Evolutionary conservation across 2,113 vertebrate species (phyloP), one percentile per base, ranked within the genome.

Genomic region (Poicephalus meyeri): DNA sequence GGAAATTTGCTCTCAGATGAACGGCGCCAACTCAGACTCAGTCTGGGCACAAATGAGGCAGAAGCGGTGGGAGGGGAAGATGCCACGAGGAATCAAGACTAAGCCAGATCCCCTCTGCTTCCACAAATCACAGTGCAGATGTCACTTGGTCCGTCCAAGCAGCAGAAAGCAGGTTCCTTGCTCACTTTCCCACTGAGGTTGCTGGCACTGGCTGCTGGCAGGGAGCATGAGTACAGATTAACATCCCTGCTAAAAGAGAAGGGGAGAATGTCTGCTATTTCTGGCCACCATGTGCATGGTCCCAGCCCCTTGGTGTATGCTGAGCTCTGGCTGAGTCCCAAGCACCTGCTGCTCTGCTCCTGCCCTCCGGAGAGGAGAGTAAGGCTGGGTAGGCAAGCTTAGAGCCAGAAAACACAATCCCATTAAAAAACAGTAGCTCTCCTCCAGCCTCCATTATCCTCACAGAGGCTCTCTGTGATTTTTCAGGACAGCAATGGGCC

Each of bases 11-110:
- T 63, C 46, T 66, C 49, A 28, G 65, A 6, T 26, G 31, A 53
- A 26, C 0, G 0, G 10, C 0, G 1, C 2, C 0, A 0, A 8
- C 58, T 65, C 74, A 72, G 8, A 50, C 52, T 37, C 31, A 13
- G 37, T 0, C 46, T 24, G 25, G 44, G n/a, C 47, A 23, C 17
- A 39, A 42, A 28, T 0, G 5, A 44, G 50, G 46, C 39, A 17
- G 80, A 50, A 69, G 50, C 1, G 20, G 35, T 58, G 31, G 17
- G 53, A 92, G 37, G 41, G 13, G 73, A 87, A 92, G 66, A 35
- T 76, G 56, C 52, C 33, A 23, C 0, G 0, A 78, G 35, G 42
- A 44, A 55, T 33, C 23, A 42, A 41, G 78, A 20, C 39, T 46
- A 46, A 69, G 63, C n/a, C 31, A 44, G 37, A 24, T 21, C 20